Base-by-base conservation (phyloP, 2,113 vertebrate genomes). In the Cochlearius cochlearius region DNA sequence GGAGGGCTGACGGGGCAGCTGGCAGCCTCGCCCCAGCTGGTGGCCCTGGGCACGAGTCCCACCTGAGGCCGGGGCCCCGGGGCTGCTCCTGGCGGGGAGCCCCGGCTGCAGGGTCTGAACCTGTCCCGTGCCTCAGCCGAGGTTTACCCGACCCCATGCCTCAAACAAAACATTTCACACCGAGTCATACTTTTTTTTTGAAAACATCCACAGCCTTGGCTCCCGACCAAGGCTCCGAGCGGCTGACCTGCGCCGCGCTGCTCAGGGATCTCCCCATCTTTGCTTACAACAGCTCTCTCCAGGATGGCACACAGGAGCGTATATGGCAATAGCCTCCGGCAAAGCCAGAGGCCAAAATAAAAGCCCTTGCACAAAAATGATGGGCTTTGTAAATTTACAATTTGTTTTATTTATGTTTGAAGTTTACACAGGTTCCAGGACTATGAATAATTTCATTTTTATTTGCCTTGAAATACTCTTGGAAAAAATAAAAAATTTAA, bases 181-280 rank as follows among this genome's bases (percentile, higher is more conserved):
- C 5, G 15, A 38, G 7, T 59, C 11, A 4, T 11, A 5, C 8
- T 45, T n/a, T 3, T 12, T 3, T 12, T n/a, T 14, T 6, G 2
- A n/a, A 47, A 32, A 64, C 59, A 45, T 5, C 13, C 32, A 39
- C 63, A 41, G 8, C 21, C 19, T 68, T 50, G 30, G 59, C 47
- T 94, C 15, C 15, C 79, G 56, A n/a, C 11, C 15, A 16, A 4
- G 6, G 12, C 41, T 25, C 21, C 30, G n/a, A 17, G 12, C 10
- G 27, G 32, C 21, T 7, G 7, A 21, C 6, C 25, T 0, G 18
- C 45, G 39, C 43, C 67, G 19, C 36, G 22, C n/a, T 36, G 23
- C 34, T 76, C 4, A 27, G 36, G 23, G 17, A 56, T n/a, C 64
- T 80, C 32, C 78, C 14, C 26, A 13, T 16, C n/a, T 41, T 47